phyloP scores from a whole-genome alignment of 2,888 invertebrate genomes.

The Malacosoma neustria region DNA sequence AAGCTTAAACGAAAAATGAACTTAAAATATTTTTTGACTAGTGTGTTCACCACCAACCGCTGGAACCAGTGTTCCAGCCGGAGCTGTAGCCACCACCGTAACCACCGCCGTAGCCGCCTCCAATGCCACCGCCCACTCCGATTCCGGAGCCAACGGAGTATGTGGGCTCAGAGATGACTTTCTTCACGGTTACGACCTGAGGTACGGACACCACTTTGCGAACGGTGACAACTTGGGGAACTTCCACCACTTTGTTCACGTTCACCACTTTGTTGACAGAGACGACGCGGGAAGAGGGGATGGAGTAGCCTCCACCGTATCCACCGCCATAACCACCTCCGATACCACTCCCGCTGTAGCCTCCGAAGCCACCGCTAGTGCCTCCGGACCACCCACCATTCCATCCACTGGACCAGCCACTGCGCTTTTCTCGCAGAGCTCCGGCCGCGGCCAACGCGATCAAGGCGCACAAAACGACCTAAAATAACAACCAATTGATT shows the following conservation, averaged over 20 bases:
- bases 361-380: slow-evolving; percentile 7
- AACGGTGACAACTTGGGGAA: slow-evolving; percentile 30
- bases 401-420: slow-evolving; percentile 10
- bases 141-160: slow-evolving; percentile 8
- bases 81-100: slow-evolving; percentile 1
- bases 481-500: slow-evolving; percentile 9
- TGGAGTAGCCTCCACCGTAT: slow-evolving; percentile 8
- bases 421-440: slow-evolving; percentile 16
- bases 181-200: slow-evolving; percentile 37
- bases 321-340: slow-evolving; percentile 3
- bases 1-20: slow-evolving; percentile 3
- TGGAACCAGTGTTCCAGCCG: slow-evolving; percentile 3
- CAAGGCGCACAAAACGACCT: slow-evolving; percentile 22
- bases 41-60: slow-evolving; percentile 18
- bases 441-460: slow-evolving; percentile 18
- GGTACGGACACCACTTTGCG: slow-evolving; percentile 39
- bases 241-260: slow-evolving; percentile 29
- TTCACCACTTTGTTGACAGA: slow-evolving; percentile 26
- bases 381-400: slow-evolving; percentile 10
- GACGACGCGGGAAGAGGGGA: slow-evolving; percentile 20
- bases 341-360: slow-evolving; percentile 11
- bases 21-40: slow-evolving; percentile 9
- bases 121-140: slow-evolving; percentile 1
- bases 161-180: slow-evolving; percentile 18
- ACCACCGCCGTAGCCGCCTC: background rate